A percentile compares a stretch with the other conserved stretches of the same genome.
Evolutionary conservation across 2,113 vertebrate species (phyloP).

Genomic region (Arenaria interpres): DNA sequence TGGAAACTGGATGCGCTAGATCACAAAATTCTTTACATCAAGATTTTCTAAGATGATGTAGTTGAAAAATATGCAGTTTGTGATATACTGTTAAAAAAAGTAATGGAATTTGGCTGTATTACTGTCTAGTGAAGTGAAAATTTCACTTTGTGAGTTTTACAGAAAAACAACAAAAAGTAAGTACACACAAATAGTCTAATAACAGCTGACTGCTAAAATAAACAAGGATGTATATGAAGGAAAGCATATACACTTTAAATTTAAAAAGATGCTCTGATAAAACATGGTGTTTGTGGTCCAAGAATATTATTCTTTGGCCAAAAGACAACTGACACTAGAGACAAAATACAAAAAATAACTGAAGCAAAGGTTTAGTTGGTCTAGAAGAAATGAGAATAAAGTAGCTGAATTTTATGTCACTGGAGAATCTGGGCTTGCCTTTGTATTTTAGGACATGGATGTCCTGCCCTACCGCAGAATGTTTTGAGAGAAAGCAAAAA

Average conservation of each 20-base stretch:
- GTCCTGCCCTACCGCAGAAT: neutral
- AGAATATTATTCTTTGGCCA: neutral
- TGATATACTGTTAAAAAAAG: neutral
- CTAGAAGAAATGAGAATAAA: neutral
- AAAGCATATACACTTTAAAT: neutral
- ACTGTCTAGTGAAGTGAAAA: neutral
- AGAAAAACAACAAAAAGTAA: neutral
- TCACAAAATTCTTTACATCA: neutral
- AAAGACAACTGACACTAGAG: neutral
- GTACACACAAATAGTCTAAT: neutral
- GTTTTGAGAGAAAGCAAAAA: neutral
- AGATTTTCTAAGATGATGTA: neutral
- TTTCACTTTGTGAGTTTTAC: neutral
- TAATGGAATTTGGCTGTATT: neutral
- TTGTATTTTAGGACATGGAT: neutral
- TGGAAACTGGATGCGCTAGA: neutral
- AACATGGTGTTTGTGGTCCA: neutral
- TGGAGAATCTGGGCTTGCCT: neutral
- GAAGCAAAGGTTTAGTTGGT: neutral
- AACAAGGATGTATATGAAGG: neutral
- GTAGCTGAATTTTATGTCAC: neutral
- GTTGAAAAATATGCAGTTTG: neutral
- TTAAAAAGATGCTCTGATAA: neutral
- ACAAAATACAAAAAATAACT: neutral
- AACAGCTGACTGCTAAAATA: neutral